These are phyloP conservation scores for Gnatocerus cornutus DNA, from an alignment of 2,888 invertebrate genomes.

Conservation along the genomic window DNA sequence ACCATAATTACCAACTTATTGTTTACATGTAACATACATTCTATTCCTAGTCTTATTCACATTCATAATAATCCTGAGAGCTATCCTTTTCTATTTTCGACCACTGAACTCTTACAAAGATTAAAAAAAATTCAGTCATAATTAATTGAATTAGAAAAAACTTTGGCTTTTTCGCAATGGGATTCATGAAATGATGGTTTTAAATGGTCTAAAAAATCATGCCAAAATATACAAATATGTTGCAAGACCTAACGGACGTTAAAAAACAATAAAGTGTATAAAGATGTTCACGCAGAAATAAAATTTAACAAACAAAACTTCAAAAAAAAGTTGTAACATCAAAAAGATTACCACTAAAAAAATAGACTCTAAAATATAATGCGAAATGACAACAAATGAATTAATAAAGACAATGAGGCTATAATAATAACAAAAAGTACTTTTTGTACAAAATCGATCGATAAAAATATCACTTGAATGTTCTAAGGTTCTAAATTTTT, in stretches of 20 bases:
- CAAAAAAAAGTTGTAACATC: conserved; percentile 58
- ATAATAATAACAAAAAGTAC: conserved; percentile 42
- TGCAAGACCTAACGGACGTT: not conserved
- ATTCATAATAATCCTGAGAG: conserved; percentile 63
- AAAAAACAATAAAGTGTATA: conserved; percentile 1
- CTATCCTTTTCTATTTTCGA: conserved; percentile 45
- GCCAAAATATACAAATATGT: conserved; percentile 3
- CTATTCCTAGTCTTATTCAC: conserved; percentile 66
- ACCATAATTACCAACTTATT: conserved; percentile 62
- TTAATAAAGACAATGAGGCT: conserved; percentile 28
- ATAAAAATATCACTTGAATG: conserved; percentile 52
- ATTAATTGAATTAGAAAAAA: conserved; percentile 24
- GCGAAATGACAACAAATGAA: conserved; percentile 49
- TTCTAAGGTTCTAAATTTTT: conserved; percentile 17
- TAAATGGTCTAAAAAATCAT: not conserved
- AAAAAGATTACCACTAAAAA: conserved; percentile 62
- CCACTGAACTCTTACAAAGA: conserved; percentile 25
- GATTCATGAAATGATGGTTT: conserved; percentile 38
- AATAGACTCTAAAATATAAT: conserved; percentile 61
- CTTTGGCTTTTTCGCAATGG: conserved; percentile 39
- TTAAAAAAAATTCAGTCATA: conserved; percentile 41
- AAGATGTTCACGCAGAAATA: conserved; percentile 53
- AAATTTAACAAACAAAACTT: conserved; percentile 64
- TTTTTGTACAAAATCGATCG: conserved; percentile 44
- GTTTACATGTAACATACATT: conserved; percentile 65